These are phyloP conservation scores for Diabrotica virgifera DNA, from an alignment of 1,140 invertebrate genomes.

Conservation along the genomic window DNA sequence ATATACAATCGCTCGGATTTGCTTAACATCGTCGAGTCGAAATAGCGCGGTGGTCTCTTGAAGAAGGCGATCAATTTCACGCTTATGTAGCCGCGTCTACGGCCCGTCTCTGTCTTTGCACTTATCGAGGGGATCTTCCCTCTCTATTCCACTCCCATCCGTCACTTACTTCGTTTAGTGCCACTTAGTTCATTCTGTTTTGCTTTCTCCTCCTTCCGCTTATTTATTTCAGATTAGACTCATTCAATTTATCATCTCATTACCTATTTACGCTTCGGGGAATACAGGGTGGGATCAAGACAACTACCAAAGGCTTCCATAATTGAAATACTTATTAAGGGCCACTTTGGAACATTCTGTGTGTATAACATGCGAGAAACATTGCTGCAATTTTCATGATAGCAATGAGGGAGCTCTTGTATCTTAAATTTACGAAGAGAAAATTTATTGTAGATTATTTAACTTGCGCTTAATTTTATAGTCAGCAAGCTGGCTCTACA, in stretches of 20 bases:
- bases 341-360: background rate
- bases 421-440: too few relatives aligned
- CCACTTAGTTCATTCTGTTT: conserved; percentile 44
- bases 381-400: background rate
- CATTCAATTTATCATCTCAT: conserved; percentile 47
- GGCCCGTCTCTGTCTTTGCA: conserved; percentile 27
- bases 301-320: background rate
- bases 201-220: conserved; percentile 42
- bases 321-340: conserved; percentile 2
- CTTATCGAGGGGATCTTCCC: conserved; percentile 6
- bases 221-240: conserved; percentile 46
- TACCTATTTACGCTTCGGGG: conserved; percentile 38
- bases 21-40: conserved; percentile 41
- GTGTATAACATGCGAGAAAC: background rate
- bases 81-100: conserved; percentile 41
- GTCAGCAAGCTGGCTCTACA: too few relatives aligned
- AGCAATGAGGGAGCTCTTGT: background rate
- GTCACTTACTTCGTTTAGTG: conserved; percentile 47
- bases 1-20: conserved; percentile 41
- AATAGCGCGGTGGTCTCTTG: conserved; percentile 38
- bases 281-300: conserved; percentile 13
- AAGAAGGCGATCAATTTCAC: conserved; percentile 46
- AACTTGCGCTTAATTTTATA: too few relatives aligned
- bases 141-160: conserved; percentile 37
- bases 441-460: too few relatives aligned